Evolutionary conservation across 2,888 invertebrate species (phyloP).

Genomic region (Helleia helle): DNA sequence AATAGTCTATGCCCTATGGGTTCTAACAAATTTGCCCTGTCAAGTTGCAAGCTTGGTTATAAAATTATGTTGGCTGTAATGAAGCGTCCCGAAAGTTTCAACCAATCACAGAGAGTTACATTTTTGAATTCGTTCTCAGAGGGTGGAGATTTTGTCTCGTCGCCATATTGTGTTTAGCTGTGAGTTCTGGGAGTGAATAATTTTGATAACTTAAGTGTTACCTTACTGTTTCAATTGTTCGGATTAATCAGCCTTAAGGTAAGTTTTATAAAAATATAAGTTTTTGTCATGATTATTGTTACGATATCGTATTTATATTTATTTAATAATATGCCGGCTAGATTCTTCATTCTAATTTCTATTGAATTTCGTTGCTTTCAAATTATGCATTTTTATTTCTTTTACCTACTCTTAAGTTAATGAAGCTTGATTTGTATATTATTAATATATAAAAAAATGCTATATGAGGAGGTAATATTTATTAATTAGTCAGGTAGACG

Average conservation of each 20-base stretch:
- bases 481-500: too few relatives aligned
- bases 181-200: conserved; percentile 64
- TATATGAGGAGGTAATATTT: too few relatives aligned
- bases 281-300: conserved; percentile 47
- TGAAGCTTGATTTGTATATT: too few relatives aligned
- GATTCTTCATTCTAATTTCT: too few relatives aligned
- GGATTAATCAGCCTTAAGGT: conserved; percentile 61
- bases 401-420: too few relatives aligned
- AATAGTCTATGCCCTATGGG: background rate
- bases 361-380: conserved; percentile 17
- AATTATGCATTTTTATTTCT: conserved; percentile 3
- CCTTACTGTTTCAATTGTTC: conserved; percentile 51
- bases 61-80: conserved; percentile 20
- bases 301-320: conserved; percentile 8
- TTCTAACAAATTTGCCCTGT: too few relatives aligned
- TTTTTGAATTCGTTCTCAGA: conserved; percentile 59
- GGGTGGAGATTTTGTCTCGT: conserved; percentile 66
- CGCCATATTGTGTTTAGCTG: conserved; percentile 72
- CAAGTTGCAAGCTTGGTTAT: too few relatives aligned
- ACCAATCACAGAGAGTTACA: conserved; percentile 55
- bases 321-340: conserved; percentile 17
- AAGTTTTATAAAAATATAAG: conserved; percentile 42
- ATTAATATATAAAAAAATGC: too few relatives aligned
- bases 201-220: conserved; percentile 53
- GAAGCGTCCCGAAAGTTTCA: conserved; percentile 50